Conservation (phyloP, 2,113 vertebrate species). For the Perognathus longimembris region DNA sequence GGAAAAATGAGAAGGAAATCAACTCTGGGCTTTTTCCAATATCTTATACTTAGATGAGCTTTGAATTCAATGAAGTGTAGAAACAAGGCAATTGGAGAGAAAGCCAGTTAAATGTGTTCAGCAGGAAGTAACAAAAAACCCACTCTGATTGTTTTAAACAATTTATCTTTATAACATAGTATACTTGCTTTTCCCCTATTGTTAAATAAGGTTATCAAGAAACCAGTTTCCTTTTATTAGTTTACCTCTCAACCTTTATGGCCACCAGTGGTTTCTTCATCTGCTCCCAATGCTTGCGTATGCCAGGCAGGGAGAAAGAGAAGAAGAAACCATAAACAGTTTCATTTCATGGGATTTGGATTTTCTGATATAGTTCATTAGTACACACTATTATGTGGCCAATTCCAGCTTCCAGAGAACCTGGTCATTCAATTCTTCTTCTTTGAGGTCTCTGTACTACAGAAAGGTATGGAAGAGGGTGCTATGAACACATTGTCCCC, state of each 20-base stretch:
- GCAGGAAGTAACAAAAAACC: neutral
- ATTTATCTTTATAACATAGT: conserved; percentile 19
- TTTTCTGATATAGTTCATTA: neutral
- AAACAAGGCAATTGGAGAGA: neutral
- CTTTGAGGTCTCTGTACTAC: neutral
- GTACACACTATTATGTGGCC: neutral
- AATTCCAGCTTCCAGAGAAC: neutral
- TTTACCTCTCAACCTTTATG: neutral
- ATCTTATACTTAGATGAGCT: neutral
- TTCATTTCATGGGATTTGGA: neutral
- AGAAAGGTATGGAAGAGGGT: neutral
- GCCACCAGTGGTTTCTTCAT: neutral
- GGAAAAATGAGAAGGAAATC: neutral
- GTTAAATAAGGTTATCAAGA: neutral
- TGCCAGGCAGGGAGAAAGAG: neutral
- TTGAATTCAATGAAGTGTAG: neutral
- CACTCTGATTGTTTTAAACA: conserved; percentile 4
- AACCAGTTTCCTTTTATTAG: neutral
- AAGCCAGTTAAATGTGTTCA: neutral
- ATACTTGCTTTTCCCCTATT: neutral
- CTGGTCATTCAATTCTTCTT: neutral
- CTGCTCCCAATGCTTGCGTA: neutral
- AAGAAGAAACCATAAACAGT: neutral
- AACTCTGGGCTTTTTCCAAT: neutral
- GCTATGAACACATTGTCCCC: neutral